These are phyloP conservation scores for Apocheima hispidaria DNA, from an alignment of 2,888 invertebrate genomes.

Conservation along the genomic window DNA sequence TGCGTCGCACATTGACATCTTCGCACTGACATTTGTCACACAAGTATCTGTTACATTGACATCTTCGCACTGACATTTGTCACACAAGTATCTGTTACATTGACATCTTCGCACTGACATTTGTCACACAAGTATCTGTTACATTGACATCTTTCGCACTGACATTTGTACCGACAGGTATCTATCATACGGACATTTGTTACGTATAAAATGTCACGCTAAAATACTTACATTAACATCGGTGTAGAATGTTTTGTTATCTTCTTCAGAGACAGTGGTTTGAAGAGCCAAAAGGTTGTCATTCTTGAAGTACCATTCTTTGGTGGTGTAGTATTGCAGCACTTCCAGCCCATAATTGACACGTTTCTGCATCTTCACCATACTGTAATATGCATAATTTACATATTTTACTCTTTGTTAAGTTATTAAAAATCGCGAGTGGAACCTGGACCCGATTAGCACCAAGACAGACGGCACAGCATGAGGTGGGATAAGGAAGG, in stretches of 20 bases:
- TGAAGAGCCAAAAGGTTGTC: conserved; percentile 85
- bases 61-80: neutral
- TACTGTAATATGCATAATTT: conserved; percentile 66
- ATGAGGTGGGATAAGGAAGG: too few relatives aligned
- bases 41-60: neutral
- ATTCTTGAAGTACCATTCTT: conserved; percentile 92
- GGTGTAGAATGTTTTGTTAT: conserved; percentile 88
- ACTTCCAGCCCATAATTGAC: conserved; percentile 88
- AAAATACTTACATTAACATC: conserved; percentile 66
- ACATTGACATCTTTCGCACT: neutral
- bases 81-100: neutral
- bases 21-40: neutral
- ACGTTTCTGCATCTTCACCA: conserved; percentile 88
- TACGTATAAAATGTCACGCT: neutral
- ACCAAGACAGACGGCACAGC: too few relatives aligned
- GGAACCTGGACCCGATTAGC: too few relatives aligned
- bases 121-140: neutral
- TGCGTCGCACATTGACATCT: too few relatives aligned
- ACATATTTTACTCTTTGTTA: too few relatives aligned
- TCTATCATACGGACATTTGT: neutral
- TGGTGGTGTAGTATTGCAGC: conserved; percentile 93
- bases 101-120: neutral
- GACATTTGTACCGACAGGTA: neutral
- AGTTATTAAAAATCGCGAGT: too few relatives aligned
- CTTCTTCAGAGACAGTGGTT: conserved; percentile 80